Evolutionary conservation across 2,797 vertebrate species (phyloP), one percentile per base, ranked within the genome.

Genomic region (Heliangelus exortis): DNA sequence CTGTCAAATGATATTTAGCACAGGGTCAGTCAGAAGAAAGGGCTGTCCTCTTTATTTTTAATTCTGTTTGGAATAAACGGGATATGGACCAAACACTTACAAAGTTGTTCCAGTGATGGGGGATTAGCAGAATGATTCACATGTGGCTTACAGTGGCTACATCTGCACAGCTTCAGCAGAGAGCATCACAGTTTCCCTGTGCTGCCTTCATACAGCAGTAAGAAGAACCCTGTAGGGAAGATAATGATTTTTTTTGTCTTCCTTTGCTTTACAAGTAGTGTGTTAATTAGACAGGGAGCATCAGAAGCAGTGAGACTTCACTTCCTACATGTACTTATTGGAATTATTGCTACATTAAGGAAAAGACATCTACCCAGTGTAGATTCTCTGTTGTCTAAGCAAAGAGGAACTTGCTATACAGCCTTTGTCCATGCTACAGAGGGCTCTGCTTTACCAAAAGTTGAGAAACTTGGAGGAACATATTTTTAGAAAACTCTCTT

Each of bases 91-190:
- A 66, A 29, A 9, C 7, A 55, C 76, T 91, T 9, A 18, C 41
- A 45, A 39, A 81, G 13, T 8, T 76, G 14, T 73, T 71, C 25
- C 10, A 36, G 6, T 0, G 0, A 3, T 43, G 11, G 4, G 2
- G 14, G 12, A 39, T 45, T 39, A 86, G 34, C 20, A 62, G 28
- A 65, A 73, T 7, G 2, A 68, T 78, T 87, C 31, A 55, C 17
- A 7, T 8, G 34, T 67, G 28, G 22, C 6, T 91, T 85, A 26
- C 54, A 39, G 77, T 65, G 29, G 4, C 17, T 61, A 11, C 10
- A 29, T 41, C 15, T 61, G 22, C 13, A 47, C 3, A 39, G 47
- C 82, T 76, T 59, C 55, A 63, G 25, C 39, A 86, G 43, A 84
- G 12, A 86, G 17, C 6, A 31, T 9, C 7, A 51, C 26, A 62